Evolutionary conservation across 2,113 vertebrate species (phyloP).

Genomic region (Bubo blakistoni): DNA sequence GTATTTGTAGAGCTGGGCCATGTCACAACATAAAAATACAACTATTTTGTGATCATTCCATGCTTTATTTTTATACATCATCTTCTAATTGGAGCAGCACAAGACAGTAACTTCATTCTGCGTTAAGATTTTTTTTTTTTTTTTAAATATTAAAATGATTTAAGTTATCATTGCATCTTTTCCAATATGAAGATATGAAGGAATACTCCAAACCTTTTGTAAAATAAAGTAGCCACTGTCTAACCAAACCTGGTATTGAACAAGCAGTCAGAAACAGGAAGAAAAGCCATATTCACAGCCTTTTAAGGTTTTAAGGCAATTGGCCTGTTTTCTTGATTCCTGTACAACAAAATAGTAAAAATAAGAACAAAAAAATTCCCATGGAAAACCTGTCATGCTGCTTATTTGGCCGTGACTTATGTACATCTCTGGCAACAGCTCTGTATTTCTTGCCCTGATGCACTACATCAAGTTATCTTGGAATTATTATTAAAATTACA

Average conservation of each 20-base stretch:
- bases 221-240: neutral
- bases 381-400: neutral
- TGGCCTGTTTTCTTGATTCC: neutral
- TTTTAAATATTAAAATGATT: neutral
- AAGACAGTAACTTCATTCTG: neutral
- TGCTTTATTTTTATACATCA: neutral
- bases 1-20: neutral
- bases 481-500: slow-evolving; percentile 53
- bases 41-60: neutral
- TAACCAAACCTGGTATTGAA: neutral
- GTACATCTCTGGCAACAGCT: neutral
- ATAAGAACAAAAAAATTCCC: neutral
- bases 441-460: neutral
- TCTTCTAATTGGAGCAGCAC: neutral
- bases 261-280: neutral
- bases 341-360: neutral
- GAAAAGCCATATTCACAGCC: neutral
- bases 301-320: neutral
- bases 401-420: neutral
- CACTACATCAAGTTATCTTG: slow-evolving; percentile 25
- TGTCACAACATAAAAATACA: neutral
- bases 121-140: neutral
- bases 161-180: neutral
- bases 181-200: neutral
- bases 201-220: neutral